Evolutionary conservation across 2,888 invertebrate species (phyloP), one percentile per base, ranked within the genome.

Genomic region (Eupelmus urozonus): DNA sequence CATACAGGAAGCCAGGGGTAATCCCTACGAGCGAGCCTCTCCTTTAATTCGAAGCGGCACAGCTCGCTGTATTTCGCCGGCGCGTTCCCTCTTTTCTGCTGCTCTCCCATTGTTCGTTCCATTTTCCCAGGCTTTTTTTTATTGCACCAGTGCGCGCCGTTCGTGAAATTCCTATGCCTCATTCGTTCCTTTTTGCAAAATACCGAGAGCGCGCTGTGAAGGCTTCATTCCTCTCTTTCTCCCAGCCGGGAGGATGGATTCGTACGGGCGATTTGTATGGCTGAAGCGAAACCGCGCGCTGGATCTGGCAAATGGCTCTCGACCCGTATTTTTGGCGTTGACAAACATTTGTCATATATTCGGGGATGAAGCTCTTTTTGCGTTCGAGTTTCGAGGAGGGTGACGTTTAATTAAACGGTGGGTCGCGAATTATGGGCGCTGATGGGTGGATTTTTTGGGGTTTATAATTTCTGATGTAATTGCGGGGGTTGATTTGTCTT

Each of bases 191-290:
- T 63, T 16, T 13, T 11, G 42, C 13, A 18, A 45, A 40, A 34
- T 11, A 13, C 16, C 4, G 45, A 45, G 13, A 45, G 13, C 16
- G 9, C 45, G 45, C 16, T 13, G 45, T 45, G 23, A 63, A 45
- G 42, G 42, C 62, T 40, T 65, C 49, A 65, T 49, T 49, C n/a
- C n/a, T n/a, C n/a, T n/a, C n/a, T n/a, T n/a, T n/a, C n/a, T 20
- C 16, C 25, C 5, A 23, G 27, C 23, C 27, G n/a, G n/a, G n/a
- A 20, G 65, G 65, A 49, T 49, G 16, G n/a, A 65, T 65, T 65
- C 49, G 65, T 49, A 49, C 49, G 65, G 16, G 2, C 27, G 49
- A 65, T 65, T 66, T 66, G 51, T 53, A 66, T n/a, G 49, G 27
- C 34, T 53, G 29, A 66, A 66, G 29, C 25, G 66, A 29, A 34